Base-by-base conservation (phyloP, 2,113 vertebrate species). In the Camelus bactrianus region DNA sequence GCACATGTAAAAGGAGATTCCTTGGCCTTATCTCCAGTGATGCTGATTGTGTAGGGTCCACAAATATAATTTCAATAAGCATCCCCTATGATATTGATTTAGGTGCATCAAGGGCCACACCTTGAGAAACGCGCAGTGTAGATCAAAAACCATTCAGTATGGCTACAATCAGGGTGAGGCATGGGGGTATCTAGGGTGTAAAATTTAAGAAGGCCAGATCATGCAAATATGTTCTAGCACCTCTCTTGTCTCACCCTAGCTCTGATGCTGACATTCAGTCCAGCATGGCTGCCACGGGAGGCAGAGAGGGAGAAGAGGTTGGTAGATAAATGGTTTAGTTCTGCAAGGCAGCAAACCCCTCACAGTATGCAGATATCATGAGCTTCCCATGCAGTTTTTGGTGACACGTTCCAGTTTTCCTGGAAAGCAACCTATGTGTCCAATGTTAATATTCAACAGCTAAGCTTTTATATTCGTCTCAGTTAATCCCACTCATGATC, bases 351-450 rank as follows among this genome's bases (percentile, higher is more conserved):
- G 54, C n/a, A 19, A 8, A 16, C 14, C 60, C n/a, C 15, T 62
- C 8, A 7, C 5, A 10, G 9, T n/a, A 50, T 8, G 54, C 16
- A 70, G 72, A n/a, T 26, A 4, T 60, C 76, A 32, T 0, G 15
- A 75, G 50, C 14, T 75, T 69, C 65, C 87, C 38, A 85, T 8
- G 58, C 58, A 35, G 64, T 20, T 62, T 64, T 56, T 76, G 46
- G 50, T 35, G 30, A 32, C 17, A 16, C 50, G n/a, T 52, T 52
- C 54, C 15, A 65, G 82, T 46, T 54, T 76, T 76, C 50, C 56
- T 62, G 30, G n/a, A 75, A 72, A 65, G 46, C 52, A n/a, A 77
- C 22, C 69, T 95, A 64, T 42, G 69, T 81, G 30, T 42, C 56
- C 10, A 48, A 13, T 54, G 46, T 24, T 62, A 28, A 67, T 24